Evolutionary conservation across 2,113 vertebrate species (phyloP), one percentile per base, ranked within the genome.

Genomic region (Ahaetulla prasina): DNA sequence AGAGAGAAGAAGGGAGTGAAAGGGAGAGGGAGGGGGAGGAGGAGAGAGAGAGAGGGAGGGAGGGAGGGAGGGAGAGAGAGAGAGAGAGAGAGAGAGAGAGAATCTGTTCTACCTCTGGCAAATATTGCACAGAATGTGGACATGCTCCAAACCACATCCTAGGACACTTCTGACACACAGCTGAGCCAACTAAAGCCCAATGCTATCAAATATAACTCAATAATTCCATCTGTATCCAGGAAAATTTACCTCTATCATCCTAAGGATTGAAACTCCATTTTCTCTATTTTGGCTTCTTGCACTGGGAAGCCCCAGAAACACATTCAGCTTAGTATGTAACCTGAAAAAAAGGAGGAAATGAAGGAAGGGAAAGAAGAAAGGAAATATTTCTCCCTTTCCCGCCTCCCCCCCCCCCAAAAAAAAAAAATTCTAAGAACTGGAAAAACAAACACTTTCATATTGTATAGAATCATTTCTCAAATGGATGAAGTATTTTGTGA

Each of bases 391-490:
- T 39, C n/a, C 68, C n/a, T 0, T 9, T 8, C 35, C 35, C 1
- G 16, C 6, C 30, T 5, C 12, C 63, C 35, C n/a, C 2, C 5
- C 74, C 47, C 55, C n/a, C n/a, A n/a, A n/a, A n/a, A n/a, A n/a
- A 5, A 50, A 50, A 55, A 39, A 47, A 27, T 89, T 43, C 91
- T 53, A 49, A 43, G 52, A 85, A 92, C 47, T 18, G 53, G 47
- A 23, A 45, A 50, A 89, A 45, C 27, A 16, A 74, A 89, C 27
- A 50, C 52, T 85, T 89, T 89, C 68, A 85, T 80, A 55, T 89
- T 89, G 87, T 39, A 89, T 85, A 85, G 87, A 92, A 89, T 85
- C 25, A 53, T 55, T 92, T 54, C 45, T 89, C 68, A 84, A 57
- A 85, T 85, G 6, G 30, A 55, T 55, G 87, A 89, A 74, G 52